Evolutionary conservation across 1,140 invertebrate genomes (phyloP).

Genomic region (Drosophila bocki): DNA sequence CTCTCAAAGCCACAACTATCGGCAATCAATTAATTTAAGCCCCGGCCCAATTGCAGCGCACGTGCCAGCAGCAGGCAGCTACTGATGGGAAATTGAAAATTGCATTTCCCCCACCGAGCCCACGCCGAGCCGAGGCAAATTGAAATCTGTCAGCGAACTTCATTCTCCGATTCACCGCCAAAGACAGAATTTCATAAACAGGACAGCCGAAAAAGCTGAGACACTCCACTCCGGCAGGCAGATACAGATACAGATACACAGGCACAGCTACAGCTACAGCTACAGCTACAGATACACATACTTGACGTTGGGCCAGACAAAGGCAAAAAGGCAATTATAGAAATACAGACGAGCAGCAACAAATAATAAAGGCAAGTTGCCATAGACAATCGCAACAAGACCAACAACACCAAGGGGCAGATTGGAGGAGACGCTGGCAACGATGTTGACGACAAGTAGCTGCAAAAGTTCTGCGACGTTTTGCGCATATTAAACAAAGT

Average conservation of each 20-base stretch:
- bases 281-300: slow-evolving; percentile 41
- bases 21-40: slow-evolving; percentile 45
- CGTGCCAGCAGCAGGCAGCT: slow-evolving; percentile 15
- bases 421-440: slow-evolving; percentile 31
- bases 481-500: slow-evolving; percentile 83
- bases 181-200: slow-evolving; percentile 51
- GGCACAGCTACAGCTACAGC: neutral
- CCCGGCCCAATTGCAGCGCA: slow-evolving; percentile 31
- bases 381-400: slow-evolving; percentile 71
- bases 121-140: slow-evolving; percentile 9
- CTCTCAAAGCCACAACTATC: slow-evolving; percentile 35
- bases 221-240: slow-evolving; percentile 39
- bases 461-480: slow-evolving; percentile 80
- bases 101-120: slow-evolving; percentile 18
- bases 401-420: slow-evolving; percentile 30
- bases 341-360: slow-evolving; percentile 71
- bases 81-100: slow-evolving; percentile 41
- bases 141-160: slow-evolving; percentile 43
- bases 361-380: slow-evolving; percentile 78
- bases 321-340: slow-evolving; percentile 79
- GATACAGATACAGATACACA: slow-evolving; percentile 24
- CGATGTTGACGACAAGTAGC: slow-evolving; percentile 53
- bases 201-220: slow-evolving; percentile 48
- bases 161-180: slow-evolving; percentile 32
- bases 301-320: slow-evolving; percentile 68